phyloP scores from a whole-genome alignment of 2,888 invertebrate species.

The Meloe dianella region DNA sequence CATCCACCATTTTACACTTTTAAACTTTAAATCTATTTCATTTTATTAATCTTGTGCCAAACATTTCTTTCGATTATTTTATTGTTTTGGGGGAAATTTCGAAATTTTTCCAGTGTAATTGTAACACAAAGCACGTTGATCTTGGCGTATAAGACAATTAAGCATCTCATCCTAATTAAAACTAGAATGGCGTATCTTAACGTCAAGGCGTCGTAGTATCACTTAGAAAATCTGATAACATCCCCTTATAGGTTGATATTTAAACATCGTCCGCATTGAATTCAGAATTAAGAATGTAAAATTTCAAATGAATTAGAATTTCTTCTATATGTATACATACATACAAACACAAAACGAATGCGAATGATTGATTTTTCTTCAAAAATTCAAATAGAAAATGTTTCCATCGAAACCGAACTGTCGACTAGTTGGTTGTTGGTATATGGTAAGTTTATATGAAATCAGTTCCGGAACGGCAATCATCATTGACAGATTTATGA shows the following conservation, averaged over 20 bases:
- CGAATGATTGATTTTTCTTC: not conserved
- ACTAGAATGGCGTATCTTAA: conserved; percentile 53
- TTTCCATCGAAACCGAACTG: conserved; percentile 12
- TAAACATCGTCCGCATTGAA: conserved; percentile 55
- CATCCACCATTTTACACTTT: conserved; percentile 16
- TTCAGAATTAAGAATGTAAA: conserved; percentile 51
- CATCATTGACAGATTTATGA: conserved; percentile 62
- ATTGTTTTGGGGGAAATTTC: conserved; percentile 9
- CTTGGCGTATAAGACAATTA: conserved; percentile 49
- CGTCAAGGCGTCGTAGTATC: conserved; percentile 52
- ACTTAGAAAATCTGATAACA: conserved; percentile 49
- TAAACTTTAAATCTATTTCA: too few species aligned
- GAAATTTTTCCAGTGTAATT: conserved; percentile 27
- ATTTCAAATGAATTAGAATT: conserved; percentile 10
- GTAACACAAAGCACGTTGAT: conserved; percentile 40
- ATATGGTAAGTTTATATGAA: conserved; percentile 44
- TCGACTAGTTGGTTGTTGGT: conserved; percentile 18
- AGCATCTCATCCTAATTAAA: conserved; percentile 57
- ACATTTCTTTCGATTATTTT: not conserved
- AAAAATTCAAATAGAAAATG: conserved; percentile 26
- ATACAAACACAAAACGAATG: not conserved
- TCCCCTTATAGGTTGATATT: conserved; percentile 47
- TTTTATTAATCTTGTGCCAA: not conserved
- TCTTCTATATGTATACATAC: not conserved
- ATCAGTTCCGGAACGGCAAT: conserved; percentile 56